Evolutionary conservation across 2,797 vertebrate genomes (phyloP), one percentile per base, ranked within the genome.

Genomic region (Zalophus californianus): DNA sequence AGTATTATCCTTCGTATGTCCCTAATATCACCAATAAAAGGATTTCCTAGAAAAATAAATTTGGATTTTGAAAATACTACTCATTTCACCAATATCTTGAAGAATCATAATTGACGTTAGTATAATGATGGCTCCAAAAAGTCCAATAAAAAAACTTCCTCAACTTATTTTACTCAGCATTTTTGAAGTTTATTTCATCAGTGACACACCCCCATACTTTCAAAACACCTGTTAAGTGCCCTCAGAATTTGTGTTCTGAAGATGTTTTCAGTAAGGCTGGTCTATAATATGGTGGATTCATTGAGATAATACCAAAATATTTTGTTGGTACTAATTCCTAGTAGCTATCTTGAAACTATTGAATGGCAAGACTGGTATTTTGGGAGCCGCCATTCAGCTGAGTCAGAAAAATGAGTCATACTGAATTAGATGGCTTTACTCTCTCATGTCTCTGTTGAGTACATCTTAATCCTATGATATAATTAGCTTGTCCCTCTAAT

Each of bases 401-500:
- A 96, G 88, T 92, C 91, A 89, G 38, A 85, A 77, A 95, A 95
- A 88, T 95, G 91, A 97, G 72, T 96, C 82, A 84, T 18, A 14
- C 52, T 84, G 83, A 96, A 91, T 86, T 60, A 97, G 73, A 35
- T 73, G 86, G 27, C 75, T 91, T 86, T 72, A 86, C 83, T n/a
- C 50, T 96, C 60, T 86, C 44, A 20, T 66, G 62, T 93, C 50
- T 95, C 44, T 83, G 9, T 64, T 66, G 56, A 96, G 54, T 93
- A 27, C 20, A 66, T 92, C 78, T 85, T 86, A 86, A 94, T 95
- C 83, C 27, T 54, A 38, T 77, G 32, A n/a, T 91, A 41, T 52
- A 68, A 77, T 83, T 78, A 93, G 54, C 38, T 83, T 35, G 25
- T 86, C 50, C 38, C 54, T 92, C 58, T 95, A 94, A 95, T 97